Evolutionary conservation across 2,797 vertebrate species (phyloP), one percentile per base, ranked within the genome.

Genomic region (Lepus townsendii): DNA sequence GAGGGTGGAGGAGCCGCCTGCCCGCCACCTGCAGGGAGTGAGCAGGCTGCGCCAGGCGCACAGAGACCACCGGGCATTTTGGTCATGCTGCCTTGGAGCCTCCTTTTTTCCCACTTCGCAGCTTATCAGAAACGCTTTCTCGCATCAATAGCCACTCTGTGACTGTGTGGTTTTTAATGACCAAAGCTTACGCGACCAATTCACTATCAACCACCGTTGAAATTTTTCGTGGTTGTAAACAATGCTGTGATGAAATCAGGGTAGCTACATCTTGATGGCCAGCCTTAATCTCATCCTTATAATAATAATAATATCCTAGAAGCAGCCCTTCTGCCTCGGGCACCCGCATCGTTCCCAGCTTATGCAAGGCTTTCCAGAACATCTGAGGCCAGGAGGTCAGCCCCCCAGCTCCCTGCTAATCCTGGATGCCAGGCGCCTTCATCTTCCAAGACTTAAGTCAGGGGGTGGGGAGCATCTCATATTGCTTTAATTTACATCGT

Each of bases 131-230:
- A 77, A 86, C 42, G 22, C 83, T 66, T 66, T 79, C 83, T 94
- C 60, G 22, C 19, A 27, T 88, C 84, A 63, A 20, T 68, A 79
- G 62, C 62, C 93, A 84, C 66, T 75, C 78, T 79, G 78, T 72
- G n/a, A 85, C 76, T 62, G 84, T 76, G 26, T 35, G 35, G 20
- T 73, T 75, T 94, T 80, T 79, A 80, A 87, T 66, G 47, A 71
- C 24, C 62, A 17, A 87, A 63, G 62, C 86, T 86, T 47, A 83
- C 66, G 84, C 84, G 68, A 13, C 83, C 12, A 1, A 66, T 20
- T 73, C 50, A 30, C 47, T 14, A 6, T 71, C 62, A 91, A 75
- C 54, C 0, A 75, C 54, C 0, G 9, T 9, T 54, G 32, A 78
- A n/a, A 80, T 27, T 38, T 93, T 84, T 78, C 22, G 7, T 54